Base-by-base conservation (phyloP, 2,888 invertebrate genomes). In the Bedellia somnulentella region DNA sequence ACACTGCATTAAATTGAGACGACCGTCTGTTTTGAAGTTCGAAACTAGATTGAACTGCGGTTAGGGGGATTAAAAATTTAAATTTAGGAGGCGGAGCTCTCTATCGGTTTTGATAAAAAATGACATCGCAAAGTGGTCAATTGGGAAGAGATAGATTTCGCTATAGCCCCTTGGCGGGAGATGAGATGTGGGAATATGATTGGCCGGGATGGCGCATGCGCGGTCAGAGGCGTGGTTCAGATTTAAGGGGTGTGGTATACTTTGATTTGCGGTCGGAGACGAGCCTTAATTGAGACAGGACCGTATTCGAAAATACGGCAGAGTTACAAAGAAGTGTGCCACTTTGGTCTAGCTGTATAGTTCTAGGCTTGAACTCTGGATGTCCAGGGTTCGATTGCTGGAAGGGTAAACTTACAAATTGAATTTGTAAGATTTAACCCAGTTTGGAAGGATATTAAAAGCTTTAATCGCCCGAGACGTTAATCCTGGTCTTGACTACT, bases 201-300 rank as follows among this genome's bases (percentile, higher is more conserved):
- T 73, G 73, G 73, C 30, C 15, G 35, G 17, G 10, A 10, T 0
- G 2, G 53, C 73, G 71, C 71, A 59, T 64, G 73, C 66, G 68
- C 40, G 37, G 32, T 22, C 33, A 24, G 21, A 35, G 58, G 73
- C 66, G 71, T 50, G 49, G 55, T 53, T 55, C 50, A 55, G n/a
- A 56, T 61, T 61, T 54, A 44, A 58, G 53, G 64, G 70, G 70
- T 61, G 70, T 68, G 68, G 63, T 64, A 17, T 51, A 51, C 62
- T 46, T 64, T 71, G 73, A 75, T 75, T 73, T 75, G 73, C 70
- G 73, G 73, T 71, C 57, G 51, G 43, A 34, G 42, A 56, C 60
- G 61, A 61, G 61, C 68, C 67, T 70, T 66, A 71, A 70, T 18
- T 70, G 67, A 52, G 37, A 28, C 67, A 66, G 71, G 46, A 37